phyloP scores from a whole-genome alignment of 1,140 invertebrate genomes.

The Hermetia illucens region DNA sequence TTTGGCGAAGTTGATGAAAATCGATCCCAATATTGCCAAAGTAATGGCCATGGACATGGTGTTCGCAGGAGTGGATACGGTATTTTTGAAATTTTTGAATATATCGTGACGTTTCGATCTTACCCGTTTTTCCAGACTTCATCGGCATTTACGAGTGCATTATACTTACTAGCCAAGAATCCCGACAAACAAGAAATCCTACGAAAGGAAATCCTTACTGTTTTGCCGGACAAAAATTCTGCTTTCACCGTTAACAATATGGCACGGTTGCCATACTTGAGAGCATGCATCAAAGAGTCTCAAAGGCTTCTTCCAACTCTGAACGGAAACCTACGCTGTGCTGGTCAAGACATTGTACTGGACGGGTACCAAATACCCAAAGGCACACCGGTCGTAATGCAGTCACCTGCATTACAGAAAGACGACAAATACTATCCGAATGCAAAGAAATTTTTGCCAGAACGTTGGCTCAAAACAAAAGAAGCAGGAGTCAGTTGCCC shows the following conservation, averaged over 20 bases:
- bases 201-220: conserved; percentile 47
- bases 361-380: conserved; percentile 43
- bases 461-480: too few relatives aligned
- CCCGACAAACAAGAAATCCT: conserved; percentile 55
- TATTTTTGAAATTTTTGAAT: conserved; percentile 4
- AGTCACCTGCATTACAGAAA: conserved; percentile 17
- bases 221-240: conserved; percentile 34
- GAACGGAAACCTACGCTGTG: conserved; percentile 31
- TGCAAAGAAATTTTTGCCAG: conserved; percentile 37
- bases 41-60: conserved; percentile 31
- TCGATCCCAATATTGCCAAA: conserved; percentile 31
- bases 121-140: conserved; percentile 12
- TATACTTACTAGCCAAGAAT: conserved; percentile 46
- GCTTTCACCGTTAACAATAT: conserved; percentile 38
- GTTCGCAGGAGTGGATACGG: conserved; percentile 28
- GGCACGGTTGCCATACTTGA: conserved; percentile 41
- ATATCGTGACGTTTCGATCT: too few relatives aligned
- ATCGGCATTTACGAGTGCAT: conserved; percentile 8
- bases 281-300: conserved; percentile 49
- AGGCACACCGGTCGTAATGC: conserved; percentile 29
- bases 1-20: conserved; percentile 30
- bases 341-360: conserved; percentile 35
- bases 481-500: too few relatives aligned
- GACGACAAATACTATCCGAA: conserved; percentile 34
- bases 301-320: conserved; percentile 37